These are phyloP conservation scores for Romanogobio albipinnatus DNA, from an alignment of 2,113 vertebrate species.

Conservation along the genomic window DNA sequence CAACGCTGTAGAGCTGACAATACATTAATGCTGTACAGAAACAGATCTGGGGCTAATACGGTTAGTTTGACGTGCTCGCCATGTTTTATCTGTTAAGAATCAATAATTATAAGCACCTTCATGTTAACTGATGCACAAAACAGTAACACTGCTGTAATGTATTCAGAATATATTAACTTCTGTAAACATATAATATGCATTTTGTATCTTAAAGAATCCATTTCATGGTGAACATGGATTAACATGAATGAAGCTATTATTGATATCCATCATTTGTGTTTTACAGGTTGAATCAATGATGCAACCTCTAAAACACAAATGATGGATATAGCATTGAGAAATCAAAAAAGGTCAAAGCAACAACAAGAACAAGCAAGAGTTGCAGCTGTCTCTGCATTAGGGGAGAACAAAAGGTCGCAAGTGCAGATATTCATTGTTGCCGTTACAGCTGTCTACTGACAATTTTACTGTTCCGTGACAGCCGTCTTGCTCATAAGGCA, in stretches of 20 bases:
- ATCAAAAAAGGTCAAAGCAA: conserved; percentile 9
- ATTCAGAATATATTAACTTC: not conserved
- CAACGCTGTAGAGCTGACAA: conserved; percentile 1
- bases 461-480: conserved; percentile 20
- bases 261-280: not conserved
- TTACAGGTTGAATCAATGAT: not conserved
- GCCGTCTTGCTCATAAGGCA: conserved; percentile 44
- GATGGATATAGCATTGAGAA: not conserved
- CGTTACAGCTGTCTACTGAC: conserved; percentile 36
- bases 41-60: not conserved
- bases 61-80: not conserved
- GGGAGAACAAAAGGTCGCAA: conserved; percentile 33
- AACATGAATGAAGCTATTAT: not conserved
- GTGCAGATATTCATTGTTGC: not conserved
- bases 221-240: not conserved
- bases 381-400: conserved; percentile 25
- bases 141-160: not conserved
- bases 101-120: not conserved
- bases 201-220: not conserved
- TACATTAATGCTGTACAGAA: not conserved
- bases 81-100: not conserved
- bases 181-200: not conserved
- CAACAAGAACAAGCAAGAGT: conserved; percentile 8
- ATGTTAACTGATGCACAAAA: not conserved
- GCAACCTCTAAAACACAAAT: not conserved